These are phyloP conservation scores for Hydrotaea cyrtoneurina DNA, from an alignment of 2,888 invertebrate genomes.

Conservation along the genomic window DNA sequence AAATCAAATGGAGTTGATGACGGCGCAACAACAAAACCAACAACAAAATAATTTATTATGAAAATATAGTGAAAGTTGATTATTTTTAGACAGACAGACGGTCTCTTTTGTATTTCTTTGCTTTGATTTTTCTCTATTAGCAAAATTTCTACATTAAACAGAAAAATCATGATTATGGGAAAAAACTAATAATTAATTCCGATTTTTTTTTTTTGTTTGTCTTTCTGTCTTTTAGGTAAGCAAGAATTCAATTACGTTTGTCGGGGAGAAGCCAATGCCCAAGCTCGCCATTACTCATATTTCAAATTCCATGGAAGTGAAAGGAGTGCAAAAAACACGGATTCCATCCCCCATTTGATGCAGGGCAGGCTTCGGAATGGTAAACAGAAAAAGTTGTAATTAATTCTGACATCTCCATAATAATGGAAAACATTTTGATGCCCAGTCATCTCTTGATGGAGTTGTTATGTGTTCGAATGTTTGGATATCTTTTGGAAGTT, in stretches of 20 bases:
- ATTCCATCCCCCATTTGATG: neutral
- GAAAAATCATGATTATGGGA: constrained; percentile 32
- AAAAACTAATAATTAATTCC: constrained; percentile 69
- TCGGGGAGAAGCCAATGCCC: constrained; percentile 23
- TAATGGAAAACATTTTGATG: neutral
- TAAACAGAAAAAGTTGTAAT: constrained; percentile 7
- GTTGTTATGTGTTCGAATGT: too few relatives aligned
- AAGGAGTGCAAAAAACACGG: constrained; percentile 13
- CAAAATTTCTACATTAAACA: constrained; percentile 28
- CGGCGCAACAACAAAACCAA: neutral
- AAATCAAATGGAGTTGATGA: constrained; percentile 7
- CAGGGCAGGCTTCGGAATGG: neutral
- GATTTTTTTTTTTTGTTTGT: constrained; percentile 60
- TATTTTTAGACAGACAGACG: neutral
- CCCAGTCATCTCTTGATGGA: too few relatives aligned
- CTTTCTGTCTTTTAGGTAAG: constrained; percentile 63
- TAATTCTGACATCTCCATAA: neutral
- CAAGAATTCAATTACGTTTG: constrained; percentile 54
- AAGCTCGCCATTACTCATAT: constrained; percentile 53
- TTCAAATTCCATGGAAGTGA: constrained; percentile 43
- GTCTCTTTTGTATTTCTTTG: constrained; percentile 23
- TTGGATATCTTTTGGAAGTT: too few relatives aligned
- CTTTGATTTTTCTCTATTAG: constrained; percentile 6
- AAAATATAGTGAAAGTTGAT: constrained; percentile 63
- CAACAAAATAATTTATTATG: constrained; percentile 1